These are phyloP conservation scores for Chrysolina americana DNA, from an alignment of 2,888 invertebrate genomes.

Conservation along the genomic window DNA sequence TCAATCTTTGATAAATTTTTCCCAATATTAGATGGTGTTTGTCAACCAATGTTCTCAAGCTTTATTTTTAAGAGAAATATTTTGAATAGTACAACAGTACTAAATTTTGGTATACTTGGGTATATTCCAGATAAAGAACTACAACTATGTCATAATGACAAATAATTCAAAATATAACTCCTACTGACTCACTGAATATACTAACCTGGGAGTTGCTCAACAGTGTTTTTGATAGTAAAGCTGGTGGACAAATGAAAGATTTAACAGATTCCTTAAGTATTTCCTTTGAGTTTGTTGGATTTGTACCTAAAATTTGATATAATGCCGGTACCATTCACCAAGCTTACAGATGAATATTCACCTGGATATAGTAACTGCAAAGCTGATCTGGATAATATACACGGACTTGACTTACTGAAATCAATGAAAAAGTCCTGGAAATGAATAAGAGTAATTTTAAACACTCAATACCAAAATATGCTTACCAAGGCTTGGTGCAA, in stretches of 20 bases:
- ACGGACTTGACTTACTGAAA: conserved; percentile 89
- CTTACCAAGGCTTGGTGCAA: conserved; percentile 86
- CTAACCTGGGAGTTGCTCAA: conserved; percentile 77
- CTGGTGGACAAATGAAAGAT: conserved; percentile 91
- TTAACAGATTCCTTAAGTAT: conserved; percentile 89
- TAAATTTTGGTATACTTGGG: too few species aligned
- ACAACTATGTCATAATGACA: not conserved
- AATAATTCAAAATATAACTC: not conserved
- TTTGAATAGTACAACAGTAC: too few species aligned
- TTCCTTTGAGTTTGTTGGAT: conserved; percentile 77
- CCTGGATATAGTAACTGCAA: conserved; percentile 86
- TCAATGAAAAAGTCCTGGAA: conserved; percentile 92
- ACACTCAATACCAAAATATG: conserved; percentile 11
- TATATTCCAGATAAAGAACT: too few species aligned
- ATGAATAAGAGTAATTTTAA: conserved; percentile 49
- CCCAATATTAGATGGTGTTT: too few species aligned
- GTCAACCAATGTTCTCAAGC: too few species aligned
- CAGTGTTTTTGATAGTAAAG: conserved; percentile 82
- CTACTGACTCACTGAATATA: not conserved
- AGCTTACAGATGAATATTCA: conserved; percentile 46
- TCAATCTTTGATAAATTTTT: too few species aligned
- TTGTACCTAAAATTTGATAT: conserved; percentile 67
- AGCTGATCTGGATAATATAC: conserved; percentile 92
- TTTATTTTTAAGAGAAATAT: too few species aligned
- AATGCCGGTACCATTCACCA: not conserved